Base-by-base conservation (phyloP, 2,797 vertebrate genomes). In the Adrianichthys oophorus region DNA sequence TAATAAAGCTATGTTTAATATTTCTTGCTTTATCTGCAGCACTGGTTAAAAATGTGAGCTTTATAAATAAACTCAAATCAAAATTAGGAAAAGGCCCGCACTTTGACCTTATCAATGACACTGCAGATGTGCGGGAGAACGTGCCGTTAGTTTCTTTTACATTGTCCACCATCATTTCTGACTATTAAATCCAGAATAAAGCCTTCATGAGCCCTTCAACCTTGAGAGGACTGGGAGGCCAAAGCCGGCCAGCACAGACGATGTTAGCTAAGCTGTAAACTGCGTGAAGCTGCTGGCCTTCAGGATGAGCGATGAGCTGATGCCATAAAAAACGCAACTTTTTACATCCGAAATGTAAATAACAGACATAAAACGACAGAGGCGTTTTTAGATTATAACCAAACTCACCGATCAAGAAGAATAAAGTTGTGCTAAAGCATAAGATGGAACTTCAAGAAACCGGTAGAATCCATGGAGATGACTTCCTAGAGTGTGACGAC, bases 251-350 rank as follows among this genome's bases (percentile, higher is more conserved):
- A 26, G 15, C 29, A 58, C 40, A 62, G 23, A 56, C 48, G 52
- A 57, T 49, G 67, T 71, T 90, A 90, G 85, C 85, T 52, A 77
- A 75, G 79, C 80, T 47, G 62, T 58, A 70, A 80, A 71, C 72
- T 37, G 13, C 61, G 32, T 17, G 60, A n/a, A 53, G 58, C 52
- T 13, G 40, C n/a, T 10, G 80, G 65, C 77, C 74, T 75, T 19
- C 40, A 52, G 41, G 13, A 10, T 40, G 1, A 32, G 12, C 54
- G n/a, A 7, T 15, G 10, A 0, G 16, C 19, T 5, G 6, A 12
- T 12, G 10, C 7, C 1, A 13, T 3, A 37, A 1, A 21, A 70
- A 18, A 29, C 32, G 14, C 15, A 14, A 4, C 32, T 15, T 19
- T 5, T 0, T 0, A 23, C 23, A 10, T 7, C 14, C 1, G 2